Evolutionary conservation across 2,113 vertebrate species (phyloP).

Genomic region (Larimichthys polyactis): DNA sequence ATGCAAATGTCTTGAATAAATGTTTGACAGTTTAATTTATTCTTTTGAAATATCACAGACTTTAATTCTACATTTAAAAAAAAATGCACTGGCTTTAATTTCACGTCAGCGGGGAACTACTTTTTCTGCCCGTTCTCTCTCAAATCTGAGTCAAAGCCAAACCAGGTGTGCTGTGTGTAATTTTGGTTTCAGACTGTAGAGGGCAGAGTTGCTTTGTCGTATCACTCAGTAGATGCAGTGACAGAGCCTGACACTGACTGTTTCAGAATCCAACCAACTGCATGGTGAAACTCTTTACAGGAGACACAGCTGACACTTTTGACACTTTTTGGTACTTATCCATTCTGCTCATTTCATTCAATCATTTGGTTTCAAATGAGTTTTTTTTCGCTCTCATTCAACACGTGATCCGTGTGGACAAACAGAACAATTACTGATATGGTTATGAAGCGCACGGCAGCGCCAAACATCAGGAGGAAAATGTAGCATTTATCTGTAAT

Average conservation of each 20-base stretch:
- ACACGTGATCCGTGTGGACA: not conserved
- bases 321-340: not conserved
- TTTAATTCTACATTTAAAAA: not conserved
- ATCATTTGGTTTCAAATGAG: not conserved
- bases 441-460: not conserved
- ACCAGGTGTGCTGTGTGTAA: slow-evolving; percentile 1
- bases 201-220: slow-evolving; percentile 71
- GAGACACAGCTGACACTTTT: not conserved
- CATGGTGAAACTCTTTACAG: slow-evolving; percentile 6
- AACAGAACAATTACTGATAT: slow-evolving; percentile 1
- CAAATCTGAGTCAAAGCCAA: not conserved
- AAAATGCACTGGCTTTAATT: not conserved
- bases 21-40: slow-evolving; percentile 18
- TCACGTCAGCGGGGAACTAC: too few species aligned
- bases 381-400: not conserved
- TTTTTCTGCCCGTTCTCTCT: not conserved
- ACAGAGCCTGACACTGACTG: not conserved
- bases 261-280: not conserved
- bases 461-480: slow-evolving; percentile 9
- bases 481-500: slow-evolving; percentile 60
- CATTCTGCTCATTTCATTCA: not conserved
- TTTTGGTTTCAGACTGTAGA: slow-evolving; percentile 51
- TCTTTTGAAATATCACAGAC: not conserved
- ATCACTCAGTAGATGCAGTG: not conserved
- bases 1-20: not conserved